Evolutionary conservation across 2,888 invertebrate genomes (phyloP).

Genomic region (Caenorhabditis macrosperma): DNA sequence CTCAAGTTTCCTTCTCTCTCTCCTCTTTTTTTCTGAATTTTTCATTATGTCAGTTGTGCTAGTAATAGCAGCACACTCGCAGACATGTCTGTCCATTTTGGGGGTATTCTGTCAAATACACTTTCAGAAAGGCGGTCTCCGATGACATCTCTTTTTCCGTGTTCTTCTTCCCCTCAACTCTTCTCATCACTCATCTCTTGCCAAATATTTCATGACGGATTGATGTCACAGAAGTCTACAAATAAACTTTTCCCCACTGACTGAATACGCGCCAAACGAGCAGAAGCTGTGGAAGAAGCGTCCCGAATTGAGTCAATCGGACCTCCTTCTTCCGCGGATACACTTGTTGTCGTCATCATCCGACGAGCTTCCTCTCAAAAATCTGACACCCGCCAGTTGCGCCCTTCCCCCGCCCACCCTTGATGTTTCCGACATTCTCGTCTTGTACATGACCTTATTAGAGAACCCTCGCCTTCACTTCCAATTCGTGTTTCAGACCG

Average conservation of each 20-base stretch:
- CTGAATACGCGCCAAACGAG: slow-evolving; percentile 53
- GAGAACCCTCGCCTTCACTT: too few relatives aligned
- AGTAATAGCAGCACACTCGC: neutral
- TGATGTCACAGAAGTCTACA: slow-evolving; percentile 53
- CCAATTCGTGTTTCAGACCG: slow-evolving; percentile 35
- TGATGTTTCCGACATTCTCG: slow-evolving; percentile 20
- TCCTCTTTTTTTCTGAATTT: neutral
- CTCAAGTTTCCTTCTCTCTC: neutral
- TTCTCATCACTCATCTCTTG: slow-evolving; percentile 45
- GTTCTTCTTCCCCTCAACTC: slow-evolving; percentile 11
- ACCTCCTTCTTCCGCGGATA: slow-evolving; percentile 19
- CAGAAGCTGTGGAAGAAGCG: slow-evolving; percentile 13
- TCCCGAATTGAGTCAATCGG: slow-evolving; percentile 34
- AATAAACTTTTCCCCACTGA: slow-evolving; percentile 41
- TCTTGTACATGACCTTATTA: slow-evolving; percentile 2
- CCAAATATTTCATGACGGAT: slow-evolving; percentile 51
- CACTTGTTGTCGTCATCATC: slow-evolving; percentile 50
- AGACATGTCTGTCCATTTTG: neutral
- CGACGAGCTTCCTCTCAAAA: slow-evolving; percentile 39
- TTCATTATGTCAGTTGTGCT: neutral
- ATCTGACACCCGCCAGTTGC: slow-evolving; percentile 31
- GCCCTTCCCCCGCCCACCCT: slow-evolving; percentile 21
- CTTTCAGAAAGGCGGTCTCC: slow-evolving; percentile 5
- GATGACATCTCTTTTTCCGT: slow-evolving; percentile 24
- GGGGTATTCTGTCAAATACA: neutral